These are phyloP conservation scores for Liparis tanakae DNA, from an alignment of 2,797 vertebrate species.

Conservation along the genomic window DNA sequence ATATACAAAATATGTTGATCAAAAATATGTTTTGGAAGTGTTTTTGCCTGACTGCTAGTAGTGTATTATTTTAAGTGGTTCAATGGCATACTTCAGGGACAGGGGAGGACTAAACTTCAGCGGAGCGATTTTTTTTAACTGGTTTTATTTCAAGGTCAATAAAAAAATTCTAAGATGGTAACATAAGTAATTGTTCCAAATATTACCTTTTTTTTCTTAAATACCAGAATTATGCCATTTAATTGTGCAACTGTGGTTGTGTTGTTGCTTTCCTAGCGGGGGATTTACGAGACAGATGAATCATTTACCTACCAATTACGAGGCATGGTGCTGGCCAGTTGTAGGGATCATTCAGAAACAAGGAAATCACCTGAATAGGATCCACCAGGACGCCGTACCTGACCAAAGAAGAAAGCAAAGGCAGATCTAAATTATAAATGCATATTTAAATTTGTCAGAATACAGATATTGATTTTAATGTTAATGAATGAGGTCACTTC, in stretches of 20 bases:
- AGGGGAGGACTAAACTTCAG: background rate
- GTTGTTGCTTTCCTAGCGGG: background rate
- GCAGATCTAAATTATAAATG: background rate
- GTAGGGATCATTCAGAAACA: slow-evolving; percentile 92
- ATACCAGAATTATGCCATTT: background rate
- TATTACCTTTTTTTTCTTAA: background rate
- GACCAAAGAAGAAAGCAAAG: background rate
- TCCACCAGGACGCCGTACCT: slow-evolving; percentile 93
- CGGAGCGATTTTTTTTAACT: background rate
- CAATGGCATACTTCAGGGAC: background rate
- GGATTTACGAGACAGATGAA: background rate
- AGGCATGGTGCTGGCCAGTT: slow-evolving; percentile 92
- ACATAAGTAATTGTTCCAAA: background rate
- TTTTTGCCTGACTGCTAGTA: background rate
- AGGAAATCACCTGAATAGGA: slow-evolving; percentile 90
- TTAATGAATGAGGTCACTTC: background rate
- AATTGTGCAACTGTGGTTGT: background rate
- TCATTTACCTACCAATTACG: slow-evolving; percentile 86
- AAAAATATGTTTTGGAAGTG: background rate
- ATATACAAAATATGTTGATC: slow-evolving; percentile 12
- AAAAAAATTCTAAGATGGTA: background rate
- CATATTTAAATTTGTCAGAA: background rate
- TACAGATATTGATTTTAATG: background rate
- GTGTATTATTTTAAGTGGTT: background rate
- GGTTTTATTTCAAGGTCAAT: background rate